Base-by-base conservation (phyloP, 2,113 vertebrate genomes). In the Eleginops maclovinus region DNA sequence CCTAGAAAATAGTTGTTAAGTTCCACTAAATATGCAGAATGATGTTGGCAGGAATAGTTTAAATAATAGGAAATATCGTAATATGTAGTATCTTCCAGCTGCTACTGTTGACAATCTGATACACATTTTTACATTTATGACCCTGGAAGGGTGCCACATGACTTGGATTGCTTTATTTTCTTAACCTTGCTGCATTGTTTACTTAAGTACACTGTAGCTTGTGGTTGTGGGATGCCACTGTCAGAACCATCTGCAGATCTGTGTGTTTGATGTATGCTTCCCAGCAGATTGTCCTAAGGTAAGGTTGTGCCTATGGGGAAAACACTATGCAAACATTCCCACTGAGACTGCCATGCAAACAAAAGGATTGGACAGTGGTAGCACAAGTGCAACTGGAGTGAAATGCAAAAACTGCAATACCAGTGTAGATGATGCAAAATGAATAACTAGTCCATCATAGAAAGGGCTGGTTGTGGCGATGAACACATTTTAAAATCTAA, bases 401-500 rank as follows among this genome's bases (percentile, higher is more conserved):
- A 40, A 47, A 54, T 69, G 19, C 4, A 31, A 60, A 36, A 72
- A 17, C 28, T 59, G 2, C 56, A 66, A 56, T 72, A 28, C 64
- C 24, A 28, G 10, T 4, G 6, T 10, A 21, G n/a, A 51, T 36
- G 1, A 36, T 36, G 7, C 31, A 36, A 36, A 36, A 36, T 36
- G 31, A 53, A 82, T 47, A 75, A 72, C 3, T 61, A 15, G 81
- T 62, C 72, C 14, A 12, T 65, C 17, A 40, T 49, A 86, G 84
- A 46, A 72, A 82, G 61, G 44, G 72, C 44, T 78, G 41, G 43
- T 72, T 11, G 1, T 14, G 17, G 46, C 56, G 41, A 81, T 64
- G 70, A 87, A 62, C 67, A 81, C 17, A 56, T 61, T 61, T 68
- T 2, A 19, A 76, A 87, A 78, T 70, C 21, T 24, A 51, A 63